Conservation (phyloP, 2,888 invertebrate species). For the Cheilosia impressa region DNA sequence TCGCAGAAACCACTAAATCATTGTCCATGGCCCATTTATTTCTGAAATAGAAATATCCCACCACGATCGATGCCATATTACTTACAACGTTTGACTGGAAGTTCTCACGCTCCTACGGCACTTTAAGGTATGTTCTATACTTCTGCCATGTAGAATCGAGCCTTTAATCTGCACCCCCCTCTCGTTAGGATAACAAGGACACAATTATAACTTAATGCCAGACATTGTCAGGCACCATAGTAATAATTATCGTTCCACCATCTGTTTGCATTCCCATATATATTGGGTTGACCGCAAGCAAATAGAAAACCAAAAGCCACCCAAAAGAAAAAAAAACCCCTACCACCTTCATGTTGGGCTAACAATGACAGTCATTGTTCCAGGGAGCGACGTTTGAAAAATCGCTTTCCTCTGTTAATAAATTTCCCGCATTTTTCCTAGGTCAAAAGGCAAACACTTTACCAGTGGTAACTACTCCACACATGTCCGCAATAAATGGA, state of each 20-base stretch:
- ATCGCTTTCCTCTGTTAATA: constrained; percentile 41
- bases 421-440: constrained; percentile 60
- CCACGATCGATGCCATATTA: too few species aligned
- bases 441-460: constrained; percentile 55
- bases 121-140: too few species aligned
- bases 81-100: too few species aligned
- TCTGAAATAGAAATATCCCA: too few species aligned
- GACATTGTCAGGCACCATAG: not conserved
- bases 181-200: not conserved
- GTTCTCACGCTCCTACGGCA: too few species aligned
- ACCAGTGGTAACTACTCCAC: not conserved
- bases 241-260: not conserved
- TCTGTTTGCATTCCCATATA: constrained; percentile 8
- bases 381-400: constrained; percentile 44
- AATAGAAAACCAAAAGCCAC: not conserved
- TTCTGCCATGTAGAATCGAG: too few species aligned
- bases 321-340: not conserved
- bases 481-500: constrained; percentile 1
- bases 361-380: constrained; percentile 61
- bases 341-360: not conserved
- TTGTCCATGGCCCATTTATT: too few species aligned
- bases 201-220: not conserved
- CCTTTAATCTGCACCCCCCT: too few species aligned
- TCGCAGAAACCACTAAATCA: too few species aligned
- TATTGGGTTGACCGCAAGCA: not conserved